Percentiles rank a stretch among this genome's conserved stretches.
Evolutionary conservation across 2,888 invertebrate species (phyloP).

Genomic region (Eledona agricola): DNA sequence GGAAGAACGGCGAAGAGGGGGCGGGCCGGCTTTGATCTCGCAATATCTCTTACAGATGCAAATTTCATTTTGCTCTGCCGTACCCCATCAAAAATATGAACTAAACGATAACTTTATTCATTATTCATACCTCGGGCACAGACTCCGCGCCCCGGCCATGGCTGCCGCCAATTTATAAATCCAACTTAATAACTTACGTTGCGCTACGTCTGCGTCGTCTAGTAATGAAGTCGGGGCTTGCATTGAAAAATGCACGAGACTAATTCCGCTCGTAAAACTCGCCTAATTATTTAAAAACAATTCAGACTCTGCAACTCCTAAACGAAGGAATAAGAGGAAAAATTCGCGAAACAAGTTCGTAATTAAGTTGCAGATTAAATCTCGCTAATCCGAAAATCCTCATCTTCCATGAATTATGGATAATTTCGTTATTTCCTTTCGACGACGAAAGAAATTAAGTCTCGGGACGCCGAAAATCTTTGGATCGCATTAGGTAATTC

Average conservation of each 20-base stretch:
- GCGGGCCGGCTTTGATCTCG: slow-evolving; percentile 63
- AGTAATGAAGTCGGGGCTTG: neutral
- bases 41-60: slow-evolving; percentile 66
- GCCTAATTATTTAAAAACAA: slow-evolving; percentile 56
- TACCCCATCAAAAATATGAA: slow-evolving; percentile 69
- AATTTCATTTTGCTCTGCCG: slow-evolving; percentile 65
- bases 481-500: too few relatives aligned
- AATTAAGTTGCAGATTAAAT: slow-evolving; percentile 58
- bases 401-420: slow-evolving; percentile 56
- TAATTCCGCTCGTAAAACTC: slow-evolving; percentile 43
- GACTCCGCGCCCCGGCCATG: slow-evolving; percentile 39
- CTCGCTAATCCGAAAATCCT: slow-evolving; percentile 58
- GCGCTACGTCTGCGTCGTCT: neutral
- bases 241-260: neutral
- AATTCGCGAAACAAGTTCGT: slow-evolving; percentile 55
- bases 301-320: slow-evolving; percentile 53
- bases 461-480: neutral
- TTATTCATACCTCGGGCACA: slow-evolving; percentile 67
- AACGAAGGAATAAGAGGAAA: slow-evolving; percentile 54
- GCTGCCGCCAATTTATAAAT: slow-evolving; percentile 25
- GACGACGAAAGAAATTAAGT: slow-evolving; percentile 20
- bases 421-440: slow-evolving; percentile 53
- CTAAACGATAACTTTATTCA: slow-evolving; percentile 71
- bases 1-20: slow-evolving; percentile 45
- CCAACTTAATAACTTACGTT: slow-evolving; percentile 12